Evolutionary conservation across 2,113 vertebrate genomes (phyloP), one percentile per base, ranked within the genome.

Genomic region (Chaetura pelagica): DNA sequence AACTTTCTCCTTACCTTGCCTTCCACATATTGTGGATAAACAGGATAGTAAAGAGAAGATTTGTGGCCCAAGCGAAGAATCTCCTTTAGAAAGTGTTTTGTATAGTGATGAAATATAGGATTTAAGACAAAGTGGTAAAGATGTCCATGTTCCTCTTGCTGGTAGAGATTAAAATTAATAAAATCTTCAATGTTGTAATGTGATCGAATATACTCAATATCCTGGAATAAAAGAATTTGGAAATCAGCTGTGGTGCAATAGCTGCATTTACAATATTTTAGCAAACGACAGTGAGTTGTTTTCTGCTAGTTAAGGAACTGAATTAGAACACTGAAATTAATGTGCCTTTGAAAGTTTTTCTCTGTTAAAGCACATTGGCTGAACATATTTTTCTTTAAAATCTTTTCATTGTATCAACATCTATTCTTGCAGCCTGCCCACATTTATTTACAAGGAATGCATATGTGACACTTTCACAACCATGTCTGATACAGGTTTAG

Each of bases 151-250:
- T 99, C 99, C 58, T 99, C 98, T 4, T 57, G 93, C 94, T 97
- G 90, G 90, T 99, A 96, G 38, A 98, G 93, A 93, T 95, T 98
- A 94, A 98, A 99, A 89, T 99, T 96, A 96, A 99, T 98, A 93
- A 99, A 99, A 92, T 98, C 98, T 95, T 99, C 99, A 7, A 99
- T 97, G 95, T 98, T 98, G 97, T 98, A 99, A 96, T 98, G 98
- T 15, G 99, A 98, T 5, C 96, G 97, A 61, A 99, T 97, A 91
- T 98, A 99, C 71, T 99, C 98, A 7, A 98, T 81, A 62, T 99
- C 98, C 99, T 99, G 94, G 49, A 94, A 96, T 82, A 90, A 12
- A 85, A 40, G 32, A 67, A 40, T 55, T 11, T 73, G 57, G 24
- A 52, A 84, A 44, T 76, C 32, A 83, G 44, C 44, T 30, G 72